phyloP scores from a whole-genome alignment of 2,888 invertebrate species.

The Ephialtes manifestator region DNA sequence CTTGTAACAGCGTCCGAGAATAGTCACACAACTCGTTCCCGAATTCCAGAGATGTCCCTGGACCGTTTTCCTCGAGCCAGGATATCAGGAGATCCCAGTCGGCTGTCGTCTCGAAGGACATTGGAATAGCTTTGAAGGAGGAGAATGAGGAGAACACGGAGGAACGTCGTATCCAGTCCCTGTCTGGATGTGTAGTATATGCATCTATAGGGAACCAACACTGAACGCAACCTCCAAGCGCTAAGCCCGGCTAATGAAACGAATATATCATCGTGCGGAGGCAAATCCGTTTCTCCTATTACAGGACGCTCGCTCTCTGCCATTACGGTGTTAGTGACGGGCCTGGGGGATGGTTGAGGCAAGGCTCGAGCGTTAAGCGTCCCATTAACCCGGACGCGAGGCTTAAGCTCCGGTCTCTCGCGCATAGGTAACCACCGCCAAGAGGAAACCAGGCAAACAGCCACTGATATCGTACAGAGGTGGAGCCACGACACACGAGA shows the following conservation, averaged over 20 bases:
- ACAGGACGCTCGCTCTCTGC: conserved; percentile 76
- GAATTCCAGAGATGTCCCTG: conserved; percentile 51
- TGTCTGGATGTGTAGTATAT: neutral
- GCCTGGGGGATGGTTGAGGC: conserved; percentile 47
- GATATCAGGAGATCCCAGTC: conserved; percentile 41
- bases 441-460: neutral
- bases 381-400: conserved; percentile 76
- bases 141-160: conserved; percentile 27
- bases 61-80: conserved; percentile 38
- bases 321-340: conserved; percentile 77
- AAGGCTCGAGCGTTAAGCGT: conserved; percentile 76
- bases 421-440: conserved; percentile 67
- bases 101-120: conserved; percentile 30
- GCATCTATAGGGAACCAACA: conserved; percentile 42
- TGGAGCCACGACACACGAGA: conserved; percentile 12
- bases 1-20: neutral
- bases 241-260: conserved; percentile 81
- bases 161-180: conserved; percentile 19
- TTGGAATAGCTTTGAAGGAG: conserved; percentile 32
- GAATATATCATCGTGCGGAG: conserved; percentile 80
- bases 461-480: conserved; percentile 49
- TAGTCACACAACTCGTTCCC: neutral
- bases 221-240: conserved; percentile 52
- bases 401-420: conserved; percentile 64
- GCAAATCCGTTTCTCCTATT: conserved; percentile 82